phyloP scores from a whole-genome alignment of 1,140 invertebrate species.

The Listronotus oregonensis region DNA sequence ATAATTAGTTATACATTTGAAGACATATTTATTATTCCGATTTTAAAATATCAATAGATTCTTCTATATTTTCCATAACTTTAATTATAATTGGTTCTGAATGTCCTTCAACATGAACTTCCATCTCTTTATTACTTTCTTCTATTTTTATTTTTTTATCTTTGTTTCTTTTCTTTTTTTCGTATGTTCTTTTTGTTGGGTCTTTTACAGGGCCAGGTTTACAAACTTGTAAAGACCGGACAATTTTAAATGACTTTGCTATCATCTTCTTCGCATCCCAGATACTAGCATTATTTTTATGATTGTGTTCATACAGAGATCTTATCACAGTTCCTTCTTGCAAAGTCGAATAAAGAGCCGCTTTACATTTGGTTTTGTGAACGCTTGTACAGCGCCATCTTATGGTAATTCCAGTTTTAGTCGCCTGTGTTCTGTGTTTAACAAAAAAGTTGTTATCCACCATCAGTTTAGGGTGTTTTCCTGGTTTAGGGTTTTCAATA shows the following conservation, averaged over 20 bases:
- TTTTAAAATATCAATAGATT: too few species aligned
- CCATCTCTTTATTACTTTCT: neutral
- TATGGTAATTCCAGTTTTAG: constrained; percentile 3
- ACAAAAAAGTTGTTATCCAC: constrained; percentile 7
- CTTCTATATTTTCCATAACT: neutral
- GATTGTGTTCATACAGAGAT: neutral
- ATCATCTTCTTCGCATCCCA: constrained; percentile 10
- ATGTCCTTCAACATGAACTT: too few species aligned
- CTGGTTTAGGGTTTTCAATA: constrained; percentile 8
- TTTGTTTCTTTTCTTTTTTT: too few species aligned
- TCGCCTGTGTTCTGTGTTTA: constrained; percentile 1
- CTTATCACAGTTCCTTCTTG: constrained; percentile 5
- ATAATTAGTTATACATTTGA: too few species aligned
- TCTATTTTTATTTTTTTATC: too few species aligned
- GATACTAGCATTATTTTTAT: neutral
- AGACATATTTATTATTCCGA: too few species aligned
- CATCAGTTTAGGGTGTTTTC: constrained; percentile 2
- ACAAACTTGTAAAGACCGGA: neutral
- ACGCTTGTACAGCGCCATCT: constrained; percentile 14
- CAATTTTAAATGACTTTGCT: neutral
- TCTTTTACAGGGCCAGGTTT: neutral
- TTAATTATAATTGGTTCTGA: too few species aligned
- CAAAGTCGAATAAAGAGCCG: neutral
- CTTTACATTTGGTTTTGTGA: constrained; percentile 15
- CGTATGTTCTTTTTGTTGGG: too few species aligned